phyloP scores from a whole-genome alignment of 2,888 invertebrate genomes.

The Resseliella maxima region DNA sequence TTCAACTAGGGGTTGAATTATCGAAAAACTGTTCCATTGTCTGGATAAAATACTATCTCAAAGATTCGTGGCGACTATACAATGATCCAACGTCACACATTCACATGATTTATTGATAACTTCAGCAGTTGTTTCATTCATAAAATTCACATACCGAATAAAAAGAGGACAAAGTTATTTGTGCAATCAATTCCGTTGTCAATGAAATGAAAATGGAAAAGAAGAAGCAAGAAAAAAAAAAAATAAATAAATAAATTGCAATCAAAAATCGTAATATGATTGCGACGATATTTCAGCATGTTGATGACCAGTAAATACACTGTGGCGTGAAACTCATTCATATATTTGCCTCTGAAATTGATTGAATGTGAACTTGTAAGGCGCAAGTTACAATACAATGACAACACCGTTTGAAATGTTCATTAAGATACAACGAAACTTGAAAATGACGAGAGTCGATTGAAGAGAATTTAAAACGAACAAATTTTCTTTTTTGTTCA shows the following conservation, averaged over 20 bases:
- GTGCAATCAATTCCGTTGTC: neutral
- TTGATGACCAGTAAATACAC: neutral
- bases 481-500: too few relatives aligned
- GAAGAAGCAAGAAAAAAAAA: too few relatives aligned
- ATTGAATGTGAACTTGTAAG: slow-evolving; percentile 1
- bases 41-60: too few relatives aligned
- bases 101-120: neutral
- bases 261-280: neutral
- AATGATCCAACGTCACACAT: neutral
- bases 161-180: neutral
- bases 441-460: neutral
- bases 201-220: neutral
- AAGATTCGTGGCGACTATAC: neutral
- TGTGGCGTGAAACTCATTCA: slow-evolving; percentile 51
- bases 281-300: neutral
- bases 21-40: too few relatives aligned
- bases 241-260: neutral
- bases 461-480: neutral
- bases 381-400: neutral
- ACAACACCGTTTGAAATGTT: neutral
- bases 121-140: neutral
- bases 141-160: too few relatives aligned
- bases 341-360: slow-evolving; percentile 13
- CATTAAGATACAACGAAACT: neutral
- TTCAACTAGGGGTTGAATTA: too few relatives aligned